Percentiles rank a stretch among this genome's conserved stretches.
phyloP scores from a whole-genome alignment of 2,113 vertebrate genomes.

The Cavia porcellus region DNA sequence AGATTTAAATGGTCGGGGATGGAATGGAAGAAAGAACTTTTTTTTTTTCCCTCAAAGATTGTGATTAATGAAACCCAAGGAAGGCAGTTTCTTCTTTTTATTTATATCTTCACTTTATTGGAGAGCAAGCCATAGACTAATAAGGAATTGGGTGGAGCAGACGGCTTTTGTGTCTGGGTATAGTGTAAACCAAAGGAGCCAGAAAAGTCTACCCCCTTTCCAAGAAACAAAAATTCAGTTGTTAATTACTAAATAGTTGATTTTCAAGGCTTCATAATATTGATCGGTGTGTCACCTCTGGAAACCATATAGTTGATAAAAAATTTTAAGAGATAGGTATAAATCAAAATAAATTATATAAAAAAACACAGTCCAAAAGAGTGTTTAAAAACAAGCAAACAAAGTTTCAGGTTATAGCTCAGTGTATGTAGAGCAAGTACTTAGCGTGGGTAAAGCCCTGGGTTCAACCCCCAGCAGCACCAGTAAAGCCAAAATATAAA shows the following conservation, averaged over 20 bases:
- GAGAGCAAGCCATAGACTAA: background rate
- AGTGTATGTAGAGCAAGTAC: background rate
- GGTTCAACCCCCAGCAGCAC: too few relatives aligned
- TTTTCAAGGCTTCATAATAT: background rate
- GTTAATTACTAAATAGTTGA: slow-evolving; percentile 38
- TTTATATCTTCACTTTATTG: slow-evolving; percentile 52
- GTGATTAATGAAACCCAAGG: background rate
- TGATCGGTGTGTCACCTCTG: background rate
- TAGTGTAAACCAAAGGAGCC: slow-evolving; percentile 32
- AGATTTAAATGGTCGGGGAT: slow-evolving; percentile 39
- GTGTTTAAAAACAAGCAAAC: background rate
- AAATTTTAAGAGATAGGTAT: background rate
- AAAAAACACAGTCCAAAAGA: background rate
- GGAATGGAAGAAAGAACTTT: background rate
- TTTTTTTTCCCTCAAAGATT: background rate
- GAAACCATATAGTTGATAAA: background rate
- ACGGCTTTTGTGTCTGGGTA: slow-evolving; percentile 11
- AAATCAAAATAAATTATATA: background rate
- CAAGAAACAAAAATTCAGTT: background rate
- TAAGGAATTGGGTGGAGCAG: slow-evolving; percentile 2
- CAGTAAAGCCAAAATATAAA: background rate
- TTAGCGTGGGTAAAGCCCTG: background rate
- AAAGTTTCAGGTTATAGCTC: background rate
- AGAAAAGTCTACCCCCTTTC: background rate
- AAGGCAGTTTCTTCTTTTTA: slow-evolving; percentile 21